Evolutionary conservation across 2,888 invertebrate species (phyloP), one percentile per base, ranked within the genome.

Genomic region (Athalia circularis): DNA sequence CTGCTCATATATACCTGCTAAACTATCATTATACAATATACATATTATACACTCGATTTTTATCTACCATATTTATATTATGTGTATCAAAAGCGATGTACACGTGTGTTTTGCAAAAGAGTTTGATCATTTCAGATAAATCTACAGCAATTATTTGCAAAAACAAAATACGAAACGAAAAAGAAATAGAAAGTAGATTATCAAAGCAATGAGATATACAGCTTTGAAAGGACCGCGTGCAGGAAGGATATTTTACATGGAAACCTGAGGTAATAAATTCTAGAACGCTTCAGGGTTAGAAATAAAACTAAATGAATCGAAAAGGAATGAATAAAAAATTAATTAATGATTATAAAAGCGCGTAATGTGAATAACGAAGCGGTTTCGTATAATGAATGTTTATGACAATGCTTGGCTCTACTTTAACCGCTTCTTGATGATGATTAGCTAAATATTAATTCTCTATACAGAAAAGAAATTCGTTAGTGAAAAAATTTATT

Each of bases 371-470:
- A 59, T 72, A 72, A 72, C 72, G 72, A 72, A 72, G 72, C 72
- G 45, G 70, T 13, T 57, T 29, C 11, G 54, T 8, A 8, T 54
- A 88, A 88, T 86, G 87, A 88, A 86, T 88, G 88, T 88, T 88
- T 88, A 88, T 85, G 87, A 86, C 83, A 81, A 77, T 80, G 79
- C 84, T 76, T 78, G 85, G 83, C 83, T 86, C 83, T 87, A 86
- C 85, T 86, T 87, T 85, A 86, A 83, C 81, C 80, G 29, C 29
- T 29, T 29, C 2, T 29, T 29, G 29, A 29, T 29, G 29, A 29
- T 29, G 29, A 29, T 29, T 29, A 29, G 29, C 29, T 29, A 29
- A 29, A 29, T 29, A 29, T 85, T 86, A 84, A 84, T 86, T 72
- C 87, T 87, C 72, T 29, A 29, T 29, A 29, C 29, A 29, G 81